phyloP scores from a whole-genome alignment of 2,113 vertebrate species.

The Aspiorhynchus laticeps region DNA sequence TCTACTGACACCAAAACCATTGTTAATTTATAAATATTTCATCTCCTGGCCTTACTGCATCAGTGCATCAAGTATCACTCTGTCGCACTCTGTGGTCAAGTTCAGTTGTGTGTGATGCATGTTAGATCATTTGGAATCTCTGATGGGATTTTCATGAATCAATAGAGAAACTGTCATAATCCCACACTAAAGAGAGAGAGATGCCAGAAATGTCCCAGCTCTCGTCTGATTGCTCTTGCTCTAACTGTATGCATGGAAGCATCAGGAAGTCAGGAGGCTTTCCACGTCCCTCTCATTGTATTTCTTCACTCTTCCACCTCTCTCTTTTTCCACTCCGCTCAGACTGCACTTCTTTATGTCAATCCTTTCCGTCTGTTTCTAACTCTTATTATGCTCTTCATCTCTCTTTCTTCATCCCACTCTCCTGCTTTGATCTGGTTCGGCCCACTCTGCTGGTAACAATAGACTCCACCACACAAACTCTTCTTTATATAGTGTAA shows the following conservation, averaged over 20 bases:
- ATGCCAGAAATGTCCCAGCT: slow-evolving; percentile 60
- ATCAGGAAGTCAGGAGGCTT: slow-evolving; percentile 52
- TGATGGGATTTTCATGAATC: slow-evolving; percentile 23
- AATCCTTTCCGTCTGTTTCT: slow-evolving; percentile 35
- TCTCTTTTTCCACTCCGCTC: slow-evolving; percentile 28
- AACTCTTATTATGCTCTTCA: slow-evolving; percentile 31
- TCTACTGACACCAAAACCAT: neutral
- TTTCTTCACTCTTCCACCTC: slow-evolving; percentile 23
- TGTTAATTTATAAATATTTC: neutral
- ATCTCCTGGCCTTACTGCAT: neutral
- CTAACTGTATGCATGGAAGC: slow-evolving; percentile 11
- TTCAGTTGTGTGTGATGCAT: neutral
- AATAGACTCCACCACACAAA: slow-evolving; percentile 40
- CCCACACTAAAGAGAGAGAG: slow-evolving; percentile 16
- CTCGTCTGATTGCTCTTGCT: slow-evolving; percentile 54
- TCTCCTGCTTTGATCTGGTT: slow-evolving; percentile 17
- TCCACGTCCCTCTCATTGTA: slow-evolving; percentile 21
- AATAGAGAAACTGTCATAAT: slow-evolving; percentile 14
- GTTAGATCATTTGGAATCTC: slow-evolving; percentile 24
- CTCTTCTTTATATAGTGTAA: slow-evolving; percentile 46
- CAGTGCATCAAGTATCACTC: slow-evolving; percentile 13
- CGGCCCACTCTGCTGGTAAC: slow-evolving; percentile 24
- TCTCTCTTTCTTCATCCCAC: slow-evolving; percentile 16
- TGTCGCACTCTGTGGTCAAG: neutral
- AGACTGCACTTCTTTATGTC: slow-evolving; percentile 11